Evolutionary conservation across 1,140 invertebrate genomes (phyloP).

Genomic region (Lordiphosa collinella): DNA sequence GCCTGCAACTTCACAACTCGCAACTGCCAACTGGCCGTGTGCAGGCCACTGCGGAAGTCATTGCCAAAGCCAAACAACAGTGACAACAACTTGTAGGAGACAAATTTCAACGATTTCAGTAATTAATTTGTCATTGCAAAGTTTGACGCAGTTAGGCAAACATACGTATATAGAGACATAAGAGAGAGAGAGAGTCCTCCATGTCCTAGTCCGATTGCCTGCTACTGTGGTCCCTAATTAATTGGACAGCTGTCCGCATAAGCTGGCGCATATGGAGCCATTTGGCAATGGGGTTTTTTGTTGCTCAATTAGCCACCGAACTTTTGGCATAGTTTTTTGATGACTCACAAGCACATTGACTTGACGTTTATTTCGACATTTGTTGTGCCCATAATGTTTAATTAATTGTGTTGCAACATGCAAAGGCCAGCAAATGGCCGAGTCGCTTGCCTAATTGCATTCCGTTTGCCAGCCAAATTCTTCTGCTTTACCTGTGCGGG

Average conservation of each 20-base stretch:
- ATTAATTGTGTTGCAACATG: constrained; percentile 68
- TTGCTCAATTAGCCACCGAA: constrained; percentile 59
- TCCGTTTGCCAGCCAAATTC: constrained; percentile 6
- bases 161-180: no score
- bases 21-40: constrained; percentile 15
- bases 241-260: constrained; percentile 60
- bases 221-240: constrained; percentile 63
- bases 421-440: constrained; percentile 17
- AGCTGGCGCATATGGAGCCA: constrained; percentile 48
- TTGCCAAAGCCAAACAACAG: constrained; percentile 66
- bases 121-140: constrained; percentile 76
- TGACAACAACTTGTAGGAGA: constrained; percentile 52
- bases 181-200: constrained; percentile 38
- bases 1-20: constrained; percentile 35
- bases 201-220: constrained; percentile 48
- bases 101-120: constrained; percentile 77
- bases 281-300: constrained; percentile 33
- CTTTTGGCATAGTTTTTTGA: constrained; percentile 41
- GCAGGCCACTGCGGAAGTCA: constrained; percentile 55
- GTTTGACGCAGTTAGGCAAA: constrained; percentile 37
- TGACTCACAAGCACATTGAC: constrained; percentile 41
- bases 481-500: constrained; percentile 27
- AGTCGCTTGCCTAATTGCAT: constrained; percentile 34
- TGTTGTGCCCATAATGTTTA: constrained; percentile 42
- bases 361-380: constrained; percentile 69